phyloP scores from a whole-genome alignment of 2,797 vertebrate species.

The Molothrus aeneus region DNA sequence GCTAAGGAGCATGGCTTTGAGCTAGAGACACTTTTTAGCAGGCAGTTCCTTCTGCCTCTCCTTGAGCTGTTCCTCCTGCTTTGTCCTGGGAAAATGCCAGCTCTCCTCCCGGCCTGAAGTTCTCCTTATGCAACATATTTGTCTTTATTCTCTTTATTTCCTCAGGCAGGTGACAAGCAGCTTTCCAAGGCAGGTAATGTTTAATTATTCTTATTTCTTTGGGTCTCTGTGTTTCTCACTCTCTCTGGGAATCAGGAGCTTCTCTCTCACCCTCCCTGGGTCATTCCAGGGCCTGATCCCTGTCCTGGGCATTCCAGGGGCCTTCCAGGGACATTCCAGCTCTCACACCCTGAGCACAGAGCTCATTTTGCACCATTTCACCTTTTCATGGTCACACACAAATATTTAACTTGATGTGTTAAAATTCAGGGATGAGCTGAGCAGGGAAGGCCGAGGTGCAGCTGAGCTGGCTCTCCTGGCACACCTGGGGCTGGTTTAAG shows the following conservation, averaged over 20 bases:
- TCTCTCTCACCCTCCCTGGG: background rate
- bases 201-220: background rate
- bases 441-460: fast-evolving
- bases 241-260: background rate
- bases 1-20: background rate
- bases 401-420: background rate
- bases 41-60: background rate
- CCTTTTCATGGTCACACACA: background rate
- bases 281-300: background rate
- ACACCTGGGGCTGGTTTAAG: fast-evolving
- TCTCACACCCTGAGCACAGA: too few species aligned
- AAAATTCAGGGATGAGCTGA: fast-evolving
- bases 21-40: background rate
- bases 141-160: background rate
- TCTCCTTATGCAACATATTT: background rate
- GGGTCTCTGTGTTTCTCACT: background rate
- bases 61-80: background rate
- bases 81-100: background rate
- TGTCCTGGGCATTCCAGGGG: background rate
- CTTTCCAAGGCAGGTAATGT: background rate
- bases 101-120: background rate
- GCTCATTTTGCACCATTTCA: background rate
- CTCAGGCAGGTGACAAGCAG: background rate
- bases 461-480: background rate
- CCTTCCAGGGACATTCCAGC: too few species aligned